Evolutionary conservation across 2,797 vertebrate genomes (phyloP), one percentile per base, ranked within the genome.

Genomic region (Lindbergichthys nudifrons): DNA sequence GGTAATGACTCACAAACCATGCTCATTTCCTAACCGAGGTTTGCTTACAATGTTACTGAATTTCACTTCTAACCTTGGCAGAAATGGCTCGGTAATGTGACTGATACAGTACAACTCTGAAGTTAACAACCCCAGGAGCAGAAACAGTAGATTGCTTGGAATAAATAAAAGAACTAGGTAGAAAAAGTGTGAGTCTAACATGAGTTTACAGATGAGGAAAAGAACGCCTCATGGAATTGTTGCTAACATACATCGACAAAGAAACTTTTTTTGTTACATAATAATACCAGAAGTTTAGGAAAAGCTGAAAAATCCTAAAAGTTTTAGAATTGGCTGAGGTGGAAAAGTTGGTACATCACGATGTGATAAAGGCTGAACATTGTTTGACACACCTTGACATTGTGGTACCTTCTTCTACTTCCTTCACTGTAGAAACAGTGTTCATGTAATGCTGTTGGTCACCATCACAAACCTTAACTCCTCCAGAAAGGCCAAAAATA

Each of bases 1-100:
- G 75, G 68, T 51, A 71, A 77, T 89, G 80, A 84, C 68, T 86
- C 79, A 77, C 54, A 39, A 62, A 59, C 58, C 59, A 57, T 2
- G 3, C 65, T 84, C 65, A 83, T 76, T 81, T 78, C 64, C 65
- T 62, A 65, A 46, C 66, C 39, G 66, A 71, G 68, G 56, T 84
- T 78, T 53, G 58, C 58, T 70, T 50, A 75, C 63, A 57, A 62
- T 72, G 52, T 41, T 56, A 43, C 51, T 69, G 66, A 45, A 45
- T 74, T 79, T 79, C 46, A 48, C 30, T 67, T 41, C 26, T 18
- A 54, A 41, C 16, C 57, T 46, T 51, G 32, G 45, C 68, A 68
- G 56, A 63, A 63, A 41, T 10, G 6, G 11, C 21, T 60, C 7
- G 41, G 57, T 63, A 54, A 50, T 26, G 50, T 43, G 52, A 39